Evolutionary conservation across 2,113 vertebrate species (phyloP).

Genomic region (Dicrurus megarhynchus): DNA sequence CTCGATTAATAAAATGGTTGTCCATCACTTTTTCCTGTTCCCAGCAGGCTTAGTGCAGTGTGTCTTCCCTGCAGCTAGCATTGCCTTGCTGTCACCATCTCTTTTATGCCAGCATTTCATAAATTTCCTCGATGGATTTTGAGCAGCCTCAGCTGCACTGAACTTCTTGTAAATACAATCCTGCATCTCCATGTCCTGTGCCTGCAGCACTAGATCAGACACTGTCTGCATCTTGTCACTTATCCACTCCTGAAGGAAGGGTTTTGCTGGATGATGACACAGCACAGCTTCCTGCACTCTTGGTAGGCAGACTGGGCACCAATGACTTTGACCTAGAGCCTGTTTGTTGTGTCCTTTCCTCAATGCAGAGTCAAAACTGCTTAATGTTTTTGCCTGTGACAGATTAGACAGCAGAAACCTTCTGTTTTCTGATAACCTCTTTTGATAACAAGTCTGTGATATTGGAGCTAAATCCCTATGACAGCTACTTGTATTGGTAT

Average conservation of each 20-base stretch:
- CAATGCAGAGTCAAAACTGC: not conserved
- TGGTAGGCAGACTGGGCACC: not conserved
- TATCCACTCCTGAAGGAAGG: not conserved
- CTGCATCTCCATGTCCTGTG: not conserved
- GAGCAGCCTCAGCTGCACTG: not conserved
- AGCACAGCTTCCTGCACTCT: not conserved
- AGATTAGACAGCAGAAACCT: not conserved
- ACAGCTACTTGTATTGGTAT: not conserved
- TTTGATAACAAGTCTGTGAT: not conserved
- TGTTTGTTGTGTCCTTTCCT: not conserved
- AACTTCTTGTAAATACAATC: not conserved
- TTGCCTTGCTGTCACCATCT: not conserved
- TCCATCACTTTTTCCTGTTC: not conserved
- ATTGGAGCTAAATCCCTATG: not conserved
- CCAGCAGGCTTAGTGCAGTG: not conserved
- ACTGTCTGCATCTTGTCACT: not conserved
- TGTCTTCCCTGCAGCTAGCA: not conserved
- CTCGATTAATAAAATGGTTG: not conserved
- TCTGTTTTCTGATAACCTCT: not conserved
- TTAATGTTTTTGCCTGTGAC: not conserved
- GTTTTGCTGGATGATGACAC: not conserved
- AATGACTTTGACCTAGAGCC: not conserved
- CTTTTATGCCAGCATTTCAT: constrained; percentile 23
- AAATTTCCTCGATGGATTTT: constrained; percentile 2
- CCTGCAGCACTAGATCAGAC: constrained; percentile 1